phyloP scores from a whole-genome alignment of 2,113 vertebrate genomes.

The Monarcha castaneiventris region DNA sequence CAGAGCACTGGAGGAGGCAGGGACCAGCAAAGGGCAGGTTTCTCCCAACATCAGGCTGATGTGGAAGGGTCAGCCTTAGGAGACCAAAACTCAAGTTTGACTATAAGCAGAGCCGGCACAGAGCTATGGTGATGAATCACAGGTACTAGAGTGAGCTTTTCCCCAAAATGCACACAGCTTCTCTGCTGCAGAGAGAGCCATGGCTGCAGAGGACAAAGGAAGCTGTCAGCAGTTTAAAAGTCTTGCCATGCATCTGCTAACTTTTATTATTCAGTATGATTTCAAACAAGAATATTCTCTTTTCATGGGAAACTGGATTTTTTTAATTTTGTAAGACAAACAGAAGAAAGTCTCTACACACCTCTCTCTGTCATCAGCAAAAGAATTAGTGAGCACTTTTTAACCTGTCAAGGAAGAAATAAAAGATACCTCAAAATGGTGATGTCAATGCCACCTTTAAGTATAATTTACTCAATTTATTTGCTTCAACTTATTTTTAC shows the following conservation, averaged over 20 bases:
- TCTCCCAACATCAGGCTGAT: background rate
- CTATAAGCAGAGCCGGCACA: background rate
- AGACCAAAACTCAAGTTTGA: background rate
- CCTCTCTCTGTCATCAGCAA: background rate
- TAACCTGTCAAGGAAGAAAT: background rate
- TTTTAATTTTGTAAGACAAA: background rate
- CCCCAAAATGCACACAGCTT: fast-evolving
- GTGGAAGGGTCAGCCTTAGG: background rate
- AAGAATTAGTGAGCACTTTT: background rate
- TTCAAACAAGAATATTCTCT: background rate
- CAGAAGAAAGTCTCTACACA: background rate
- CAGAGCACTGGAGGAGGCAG: background rate
- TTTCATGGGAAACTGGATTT: background rate
- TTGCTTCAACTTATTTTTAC: background rate
- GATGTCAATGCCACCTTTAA: background rate
- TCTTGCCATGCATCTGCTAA: background rate
- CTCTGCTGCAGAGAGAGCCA: background rate
- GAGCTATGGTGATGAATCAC: background rate
- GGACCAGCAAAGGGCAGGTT: background rate
- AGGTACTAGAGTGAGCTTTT: fast-evolving
- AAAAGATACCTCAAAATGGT: background rate
- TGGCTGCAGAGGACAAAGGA: background rate
- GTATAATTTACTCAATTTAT: background rate
- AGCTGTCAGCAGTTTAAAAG: background rate
- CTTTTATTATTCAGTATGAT: background rate